Evolutionary conservation across 2,888 invertebrate species (phyloP), one percentile per base, ranked within the genome.

Genomic region (Conomelus anceps): DNA sequence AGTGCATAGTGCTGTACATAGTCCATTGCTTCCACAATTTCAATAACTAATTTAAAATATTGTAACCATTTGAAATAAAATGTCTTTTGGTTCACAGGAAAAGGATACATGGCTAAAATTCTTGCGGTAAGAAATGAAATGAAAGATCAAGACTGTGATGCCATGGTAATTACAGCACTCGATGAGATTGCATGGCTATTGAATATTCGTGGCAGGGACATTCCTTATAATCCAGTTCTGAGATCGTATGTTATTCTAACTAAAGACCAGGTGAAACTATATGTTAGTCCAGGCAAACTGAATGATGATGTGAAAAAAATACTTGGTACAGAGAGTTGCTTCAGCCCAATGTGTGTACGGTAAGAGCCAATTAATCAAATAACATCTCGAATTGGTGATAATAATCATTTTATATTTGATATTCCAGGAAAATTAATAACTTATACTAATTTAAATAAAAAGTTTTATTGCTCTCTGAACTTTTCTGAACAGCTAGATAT

Each of bases 111-210:
- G 89, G 95, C 95, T 34, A 98, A 98, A 93, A 94, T 98, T 0
- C 92, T 94, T 6, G 94, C 95, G 87, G 94, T 97, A 0, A 95
- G 98, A 17, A 93, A 93, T 3, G 95, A 95, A 90, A 94, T 98
- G 92, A 93, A 93, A 23, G 93, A 94, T 3, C 93, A 94, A n/a
- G 94, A 94, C 0, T 96, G 95, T 0, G 96, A 97, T 91, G 97
- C 97, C 0, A 96, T 98, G 94, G 95, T 98, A 26, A 94, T 98
- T 20, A 97, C 98, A 0, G 96, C 98, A 0, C 93, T 98, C 89
- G 98, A 98, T 92, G 98, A 98, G 93, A 96, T 97, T 86, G 97
- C 98, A 0, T 98, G 98, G 96, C 93, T 98, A 34, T 94, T 98
- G 41, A 98, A 98, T 93, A 95, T 98, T 22, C 95, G 98, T n/a